A percentile compares a stretch with the other conserved stretches of the same genome.
phyloP scores from a whole-genome alignment of 1,140 invertebrate species.

The Panagrolaimus sp. region DNA sequence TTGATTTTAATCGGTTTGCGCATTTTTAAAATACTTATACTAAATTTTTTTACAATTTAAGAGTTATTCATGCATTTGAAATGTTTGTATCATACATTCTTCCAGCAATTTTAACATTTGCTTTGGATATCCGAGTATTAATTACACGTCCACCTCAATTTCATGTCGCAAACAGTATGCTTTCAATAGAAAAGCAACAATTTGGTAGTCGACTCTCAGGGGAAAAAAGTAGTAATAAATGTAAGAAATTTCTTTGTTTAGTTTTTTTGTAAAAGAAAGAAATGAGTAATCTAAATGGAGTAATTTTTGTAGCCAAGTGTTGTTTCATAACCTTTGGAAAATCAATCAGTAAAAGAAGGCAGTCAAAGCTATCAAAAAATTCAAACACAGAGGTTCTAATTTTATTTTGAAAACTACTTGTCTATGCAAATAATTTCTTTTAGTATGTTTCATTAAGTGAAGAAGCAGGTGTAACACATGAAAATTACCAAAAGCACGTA shows the following conservation, averaged over 20 bases:
- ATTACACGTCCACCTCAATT: slow-evolving; percentile 34
- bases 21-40: neutral
- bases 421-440: neutral
- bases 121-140: slow-evolving; percentile 30
- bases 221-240: too few species aligned
- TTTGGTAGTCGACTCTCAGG: neutral
- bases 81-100: slow-evolving; percentile 36
- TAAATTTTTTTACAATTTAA: slow-evolving; percentile 2
- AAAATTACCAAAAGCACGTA: neutral
- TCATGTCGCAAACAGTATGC: neutral
- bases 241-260: too few species aligned
- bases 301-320: too few species aligned
- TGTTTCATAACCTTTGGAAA: too few species aligned
- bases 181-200: neutral
- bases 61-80: slow-evolving; percentile 30
- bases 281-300: too few species aligned
- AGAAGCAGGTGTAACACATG: neutral
- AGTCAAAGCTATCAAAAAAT: too few species aligned
- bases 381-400: neutral
- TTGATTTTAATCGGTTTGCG: slow-evolving; percentile 19
- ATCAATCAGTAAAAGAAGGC: too few species aligned
- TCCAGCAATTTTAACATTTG: slow-evolving; percentile 32
- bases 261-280: too few species aligned
- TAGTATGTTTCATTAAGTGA: slow-evolving; percentile 13
- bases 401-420: neutral